Base-by-base conservation (phyloP, 35 echinoderm and acorn worm species). In the Apostichopus japonicus region DNA sequence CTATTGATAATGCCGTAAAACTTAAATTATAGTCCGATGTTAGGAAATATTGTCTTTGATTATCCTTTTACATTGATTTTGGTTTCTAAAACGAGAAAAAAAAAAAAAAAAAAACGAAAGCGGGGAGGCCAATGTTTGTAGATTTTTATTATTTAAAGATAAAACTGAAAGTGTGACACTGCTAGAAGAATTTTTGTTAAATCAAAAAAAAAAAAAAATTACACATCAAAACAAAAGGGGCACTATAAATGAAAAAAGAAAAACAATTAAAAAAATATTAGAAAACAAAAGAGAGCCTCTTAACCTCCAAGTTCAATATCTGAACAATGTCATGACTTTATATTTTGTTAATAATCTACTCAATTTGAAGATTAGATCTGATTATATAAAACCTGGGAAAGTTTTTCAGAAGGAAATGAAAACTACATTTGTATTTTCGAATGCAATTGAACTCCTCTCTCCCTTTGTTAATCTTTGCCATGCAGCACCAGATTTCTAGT, bases 261-360 rank as follows among this genome's bases (percentile, higher is more conserved):
- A 4, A 44, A 44, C 33, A 44, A 44, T 44, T 44, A 44, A 44
- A 44, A 44, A 44, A 44, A 4, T 4, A 44, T 4, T 3, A 44
- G 33, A 44, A 44, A 44, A 44, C 33, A 15, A 67, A 67, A 67
- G 19, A 67, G 6, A 0, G 11, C 63, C 63, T 17, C 63, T 67
- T 67, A 67, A 67, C 63, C 63, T 67, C 11, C 4, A 67, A 8
- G 63, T 19, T 67, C 63, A 67, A 67, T 15, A 67, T 67, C 19
- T 67, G 63, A 67, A 67, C 63, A 67, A 67, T 67, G 63, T 67
- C 63, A 67, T 67, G 11, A 67, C 63, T 67, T 67, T 67, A 67
- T 67, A 67, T 67, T 67, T 67, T 67, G 71, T 75, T 75, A 75
- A 75, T 75, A 75, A 75, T 75, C 71, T 75, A 75, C 71, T 19